Evolutionary conservation across 2,113 vertebrate genomes (phyloP).

Genomic region (Dolichallabes microphthalmus): DNA sequence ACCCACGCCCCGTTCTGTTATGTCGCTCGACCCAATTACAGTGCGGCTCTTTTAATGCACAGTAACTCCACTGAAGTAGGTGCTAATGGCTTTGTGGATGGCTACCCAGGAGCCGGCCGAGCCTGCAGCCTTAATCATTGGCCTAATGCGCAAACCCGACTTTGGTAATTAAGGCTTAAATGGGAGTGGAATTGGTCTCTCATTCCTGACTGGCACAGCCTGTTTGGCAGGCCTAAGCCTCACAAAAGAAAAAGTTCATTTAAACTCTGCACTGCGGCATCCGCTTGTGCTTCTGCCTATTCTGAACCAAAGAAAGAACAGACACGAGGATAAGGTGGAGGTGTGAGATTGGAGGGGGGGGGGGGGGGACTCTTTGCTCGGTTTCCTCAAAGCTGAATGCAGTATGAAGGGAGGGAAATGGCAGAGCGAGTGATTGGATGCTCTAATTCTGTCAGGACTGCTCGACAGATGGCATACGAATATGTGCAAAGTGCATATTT

Average conservation of each 20-base stretch:
- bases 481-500: not conserved
- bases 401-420: conserved; percentile 4
- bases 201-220: conserved; percentile 30
- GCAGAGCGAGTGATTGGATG: not conserved
- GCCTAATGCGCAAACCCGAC: conserved; percentile 60
- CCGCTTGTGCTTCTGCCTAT: not conserved
- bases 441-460: not conserved
- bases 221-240: conserved; percentile 43
- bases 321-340: not conserved
- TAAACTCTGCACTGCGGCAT: conserved; percentile 20
- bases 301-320: not conserved
- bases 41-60: conserved; percentile 31
- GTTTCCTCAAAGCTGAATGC: conserved; percentile 42
- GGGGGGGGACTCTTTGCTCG: not conserved
- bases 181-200: conserved; percentile 59
- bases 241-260: conserved; percentile 8
- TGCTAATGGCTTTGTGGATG: conserved; percentile 49
- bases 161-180: conserved; percentile 67
- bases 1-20: conserved; percentile 17
- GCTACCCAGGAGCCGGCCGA: conserved; percentile 57
- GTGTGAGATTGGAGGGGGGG: not conserved
- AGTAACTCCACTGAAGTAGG: conserved; percentile 22
- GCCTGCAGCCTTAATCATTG: conserved; percentile 61
- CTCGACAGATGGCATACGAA: not conserved
- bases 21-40: conserved; percentile 7